Conservation (phyloP, 1,140 invertebrate genomes). For the Ctenoplectra terminalis region DNA sequence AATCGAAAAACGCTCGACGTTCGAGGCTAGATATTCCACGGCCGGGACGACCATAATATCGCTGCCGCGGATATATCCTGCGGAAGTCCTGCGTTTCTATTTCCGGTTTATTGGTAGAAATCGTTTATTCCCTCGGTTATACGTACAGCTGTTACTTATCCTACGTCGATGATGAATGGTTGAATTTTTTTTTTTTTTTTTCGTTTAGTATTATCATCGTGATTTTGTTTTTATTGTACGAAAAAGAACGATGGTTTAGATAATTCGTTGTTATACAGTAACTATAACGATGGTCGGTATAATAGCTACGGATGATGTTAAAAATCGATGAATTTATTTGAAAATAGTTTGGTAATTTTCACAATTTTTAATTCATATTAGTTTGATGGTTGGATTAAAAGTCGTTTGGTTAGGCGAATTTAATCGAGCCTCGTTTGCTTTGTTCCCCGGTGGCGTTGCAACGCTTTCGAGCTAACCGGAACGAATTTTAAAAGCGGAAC, state of each 20-base stretch:
- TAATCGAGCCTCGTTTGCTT: conserved; percentile 20
- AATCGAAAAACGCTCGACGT: conserved; percentile 48
- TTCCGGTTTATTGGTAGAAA: conserved; percentile 5
- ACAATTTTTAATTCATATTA: background rate
- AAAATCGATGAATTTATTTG: too few relatives aligned
- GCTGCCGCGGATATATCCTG: conserved; percentile 20
- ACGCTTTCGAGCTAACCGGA: background rate
- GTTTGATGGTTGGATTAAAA: background rate
- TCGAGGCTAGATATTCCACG: conserved; percentile 20
- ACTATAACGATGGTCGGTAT: too few relatives aligned
- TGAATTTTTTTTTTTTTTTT: background rate
- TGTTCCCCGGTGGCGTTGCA: conserved; percentile 17
- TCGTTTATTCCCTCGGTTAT: conserved; percentile 20
- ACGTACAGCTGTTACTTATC: background rate
- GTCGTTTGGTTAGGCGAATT: conserved; percentile 22
- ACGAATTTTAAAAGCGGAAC: conserved; percentile 14
- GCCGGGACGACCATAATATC: conserved; percentile 24
- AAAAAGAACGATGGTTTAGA: too few relatives aligned
- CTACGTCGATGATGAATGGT: background rate
- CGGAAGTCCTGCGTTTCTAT: conserved; percentile 36
- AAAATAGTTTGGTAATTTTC: too few relatives aligned
- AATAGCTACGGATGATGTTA: too few relatives aligned
- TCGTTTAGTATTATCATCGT: background rate
- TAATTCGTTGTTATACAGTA: too few relatives aligned
- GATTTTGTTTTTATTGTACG: background rate